These are phyloP conservation scores for Caranx melampygus DNA, from an alignment of 2,113 vertebrate genomes.

Conservation along the genomic window DNA sequence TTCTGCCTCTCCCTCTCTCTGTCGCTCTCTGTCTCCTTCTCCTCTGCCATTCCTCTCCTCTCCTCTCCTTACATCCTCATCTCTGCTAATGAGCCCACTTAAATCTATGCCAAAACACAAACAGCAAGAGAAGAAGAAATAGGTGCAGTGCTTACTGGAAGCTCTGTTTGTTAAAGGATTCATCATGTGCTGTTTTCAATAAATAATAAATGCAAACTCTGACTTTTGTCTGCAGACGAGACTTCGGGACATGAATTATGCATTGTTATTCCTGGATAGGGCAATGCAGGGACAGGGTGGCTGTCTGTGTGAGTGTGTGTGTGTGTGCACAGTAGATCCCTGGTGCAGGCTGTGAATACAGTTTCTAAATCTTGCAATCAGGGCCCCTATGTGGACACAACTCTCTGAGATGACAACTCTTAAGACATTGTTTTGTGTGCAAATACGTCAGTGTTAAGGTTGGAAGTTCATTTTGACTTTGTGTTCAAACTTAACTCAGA, in stretches of 20 bases:
- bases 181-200: constrained; percentile 81
- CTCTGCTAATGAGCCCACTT: constrained; percentile 77
- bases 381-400: constrained; percentile 48
- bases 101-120: constrained; percentile 78
- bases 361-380: constrained; percentile 60
- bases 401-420: constrained; percentile 52
- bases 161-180: constrained; percentile 79
- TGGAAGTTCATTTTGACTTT: constrained; percentile 21
- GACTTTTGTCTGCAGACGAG: constrained; percentile 83
- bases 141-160: constrained; percentile 73
- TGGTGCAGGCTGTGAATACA: constrained; percentile 40
- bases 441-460: constrained; percentile 25
- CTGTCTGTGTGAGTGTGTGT: constrained; percentile 26
- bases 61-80: constrained; percentile 65
- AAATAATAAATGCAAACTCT: constrained; percentile 83
- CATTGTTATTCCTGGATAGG: constrained; percentile 83
- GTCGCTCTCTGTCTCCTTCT: constrained; percentile 25
- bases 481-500: constrained; percentile 37
- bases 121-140: constrained; percentile 66
- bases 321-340: constrained; percentile 32
- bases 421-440: constrained; percentile 47
- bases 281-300: constrained; percentile 71
- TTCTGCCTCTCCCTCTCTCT: not conserved
- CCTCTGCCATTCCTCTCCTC: constrained; percentile 49
- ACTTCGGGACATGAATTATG: constrained; percentile 81